phyloP scores from a whole-genome alignment of 2,888 invertebrate species.

The Entomobrya proxima region DNA sequence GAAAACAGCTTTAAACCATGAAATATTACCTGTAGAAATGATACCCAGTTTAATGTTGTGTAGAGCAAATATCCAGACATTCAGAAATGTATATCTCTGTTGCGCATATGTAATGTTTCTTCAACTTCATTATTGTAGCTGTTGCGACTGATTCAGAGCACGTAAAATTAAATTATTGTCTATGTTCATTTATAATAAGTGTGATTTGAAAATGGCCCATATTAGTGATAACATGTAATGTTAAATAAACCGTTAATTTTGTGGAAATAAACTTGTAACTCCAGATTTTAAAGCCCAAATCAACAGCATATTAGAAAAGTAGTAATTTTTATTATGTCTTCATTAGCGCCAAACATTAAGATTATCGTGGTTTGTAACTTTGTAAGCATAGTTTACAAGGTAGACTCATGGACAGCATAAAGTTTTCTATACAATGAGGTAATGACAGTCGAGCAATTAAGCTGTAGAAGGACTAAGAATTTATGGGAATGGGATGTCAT shows the following conservation, averaged over 20 bases:
- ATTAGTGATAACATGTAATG: not conserved
- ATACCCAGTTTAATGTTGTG: not conserved
- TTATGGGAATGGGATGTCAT: not conserved
- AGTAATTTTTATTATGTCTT: constrained; percentile 16
- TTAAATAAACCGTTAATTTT: not conserved
- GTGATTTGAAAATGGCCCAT: not conserved
- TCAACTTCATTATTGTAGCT: constrained; percentile 4
- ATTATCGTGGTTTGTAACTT: constrained; percentile 14
- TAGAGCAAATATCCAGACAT: not conserved
- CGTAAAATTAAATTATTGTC: constrained; percentile 36
- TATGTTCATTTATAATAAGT: constrained; percentile 1
- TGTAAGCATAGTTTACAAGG: not conserved
- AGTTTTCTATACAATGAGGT: not conserved
- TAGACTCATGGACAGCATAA: not conserved
- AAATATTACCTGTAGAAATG: not conserved
- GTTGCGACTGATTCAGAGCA: constrained; percentile 25
- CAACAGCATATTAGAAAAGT: constrained; percentile 14
- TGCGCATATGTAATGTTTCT: not conserved
- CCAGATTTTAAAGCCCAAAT: not conserved
- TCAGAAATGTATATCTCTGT: not conserved
- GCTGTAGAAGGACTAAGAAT: not conserved
- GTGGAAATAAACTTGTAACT: not conserved
- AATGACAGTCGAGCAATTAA: not conserved
- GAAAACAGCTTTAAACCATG: not conserved
- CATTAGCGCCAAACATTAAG: constrained; percentile 16